phyloP scores from a whole-genome alignment of 2,113 vertebrate genomes.

The Nematolebias whitei region DNA sequence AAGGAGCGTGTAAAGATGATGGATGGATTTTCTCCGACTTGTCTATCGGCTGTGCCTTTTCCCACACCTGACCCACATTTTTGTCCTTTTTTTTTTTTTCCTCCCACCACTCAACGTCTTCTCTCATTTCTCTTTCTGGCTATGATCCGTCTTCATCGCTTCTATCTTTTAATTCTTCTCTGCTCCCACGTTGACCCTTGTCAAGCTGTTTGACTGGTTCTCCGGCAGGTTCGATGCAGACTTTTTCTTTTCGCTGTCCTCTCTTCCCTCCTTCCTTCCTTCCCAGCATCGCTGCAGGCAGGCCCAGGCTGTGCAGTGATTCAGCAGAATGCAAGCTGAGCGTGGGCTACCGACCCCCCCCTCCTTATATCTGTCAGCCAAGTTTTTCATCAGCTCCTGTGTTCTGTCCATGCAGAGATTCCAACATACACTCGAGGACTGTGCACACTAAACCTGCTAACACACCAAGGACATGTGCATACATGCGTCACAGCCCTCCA shows the following conservation, averaged over 20 bases:
- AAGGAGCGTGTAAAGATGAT: no score
- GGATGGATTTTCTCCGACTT: no score
- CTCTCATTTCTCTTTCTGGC: slow-evolving; percentile 59
- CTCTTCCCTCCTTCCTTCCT: not conserved
- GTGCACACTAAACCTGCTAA: not conserved
- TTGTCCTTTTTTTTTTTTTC: slow-evolving; percentile 50
- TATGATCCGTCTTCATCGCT: slow-evolving; percentile 46
- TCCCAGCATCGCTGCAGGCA: slow-evolving; percentile 32
- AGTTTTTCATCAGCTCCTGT: slow-evolving; percentile 54
- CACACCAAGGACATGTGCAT: no score
- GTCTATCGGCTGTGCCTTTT: slow-evolving; percentile 36
- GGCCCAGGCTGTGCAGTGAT: slow-evolving; percentile 69
- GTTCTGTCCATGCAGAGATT: slow-evolving; percentile 8
- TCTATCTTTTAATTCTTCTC: slow-evolving; percentile 21
- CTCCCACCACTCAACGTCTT: slow-evolving; percentile 34
- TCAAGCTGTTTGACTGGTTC: no score
- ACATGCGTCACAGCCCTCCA: not conserved
- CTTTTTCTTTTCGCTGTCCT: slow-evolving; percentile 4
- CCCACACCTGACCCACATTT: slow-evolving; percentile 49
- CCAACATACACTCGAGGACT: slow-evolving; percentile 4
- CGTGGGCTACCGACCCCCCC: slow-evolving; percentile 50
- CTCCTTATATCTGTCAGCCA: slow-evolving; percentile 49
- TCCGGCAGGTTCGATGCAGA: not conserved
- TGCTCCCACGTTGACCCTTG: slow-evolving; percentile 19
- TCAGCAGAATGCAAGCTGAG: slow-evolving; percentile 74